phyloP scores from a whole-genome alignment of 2,888 invertebrate species.

The Drosophila kambysellisi region DNA sequence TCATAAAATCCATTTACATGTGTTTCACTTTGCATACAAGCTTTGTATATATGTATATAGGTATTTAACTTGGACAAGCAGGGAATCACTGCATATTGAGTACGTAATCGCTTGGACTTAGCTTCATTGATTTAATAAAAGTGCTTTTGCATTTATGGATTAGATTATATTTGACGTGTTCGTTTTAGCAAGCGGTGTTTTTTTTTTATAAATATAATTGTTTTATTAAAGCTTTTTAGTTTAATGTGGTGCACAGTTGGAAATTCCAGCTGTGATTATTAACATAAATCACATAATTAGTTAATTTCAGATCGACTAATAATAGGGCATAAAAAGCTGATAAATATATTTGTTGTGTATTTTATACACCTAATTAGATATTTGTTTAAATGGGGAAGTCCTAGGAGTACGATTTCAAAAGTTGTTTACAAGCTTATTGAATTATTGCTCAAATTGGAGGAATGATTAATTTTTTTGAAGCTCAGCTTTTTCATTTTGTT shows the following conservation, averaged over 20 bases:
- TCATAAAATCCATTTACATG: constrained; percentile 26
- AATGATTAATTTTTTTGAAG: not conserved
- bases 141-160: not conserved
- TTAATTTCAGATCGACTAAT: not conserved
- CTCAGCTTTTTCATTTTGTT: not conserved
- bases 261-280: not conserved
- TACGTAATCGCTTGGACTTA: not conserved
- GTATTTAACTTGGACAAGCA: constrained; percentile 8
- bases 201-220: not conserved
- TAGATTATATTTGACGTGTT: not conserved
- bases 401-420: not conserved
- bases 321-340: not conserved
- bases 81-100: not conserved
- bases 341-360: not conserved
- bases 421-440: not conserved
- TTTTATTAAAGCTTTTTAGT: not conserved
- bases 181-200: not conserved
- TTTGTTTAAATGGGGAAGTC: not conserved
- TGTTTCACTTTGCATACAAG: not conserved
- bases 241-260: not conserved
- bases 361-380: not conserved
- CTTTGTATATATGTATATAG: not conserved
- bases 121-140: constrained; percentile 3
- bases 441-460: not conserved
- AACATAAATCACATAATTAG: not conserved